Conservation (phyloP, 1,140 invertebrate genomes). For the Pentalonia nigronervosa region DNA sequence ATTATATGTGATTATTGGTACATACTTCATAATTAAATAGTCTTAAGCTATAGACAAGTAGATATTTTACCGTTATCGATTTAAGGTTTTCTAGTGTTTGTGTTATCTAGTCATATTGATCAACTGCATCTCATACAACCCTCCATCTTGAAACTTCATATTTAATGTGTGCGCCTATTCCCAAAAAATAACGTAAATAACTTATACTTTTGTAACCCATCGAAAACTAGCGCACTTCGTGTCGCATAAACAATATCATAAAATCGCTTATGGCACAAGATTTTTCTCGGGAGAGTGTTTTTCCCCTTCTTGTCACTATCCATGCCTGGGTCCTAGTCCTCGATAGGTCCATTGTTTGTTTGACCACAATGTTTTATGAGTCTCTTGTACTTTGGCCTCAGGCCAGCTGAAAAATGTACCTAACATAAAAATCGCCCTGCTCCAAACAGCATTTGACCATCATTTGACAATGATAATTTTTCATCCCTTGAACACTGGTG, state of each 20-base stretch:
- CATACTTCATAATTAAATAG: background rate
- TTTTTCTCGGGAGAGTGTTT: constrained; percentile 24
- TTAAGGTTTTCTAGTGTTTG: background rate
- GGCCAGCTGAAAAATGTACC: constrained; percentile 52
- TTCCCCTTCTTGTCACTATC: background rate
- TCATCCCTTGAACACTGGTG: constrained; percentile 37
- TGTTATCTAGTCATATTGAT: background rate
- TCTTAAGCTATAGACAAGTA: background rate
- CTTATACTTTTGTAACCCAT: background rate
- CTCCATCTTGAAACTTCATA: constrained; percentile 3
- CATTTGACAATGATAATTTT: constrained; percentile 57
- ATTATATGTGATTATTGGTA: background rate
- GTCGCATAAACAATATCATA: constrained; percentile 45
- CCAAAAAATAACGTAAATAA: constrained; percentile 36
- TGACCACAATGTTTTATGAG: constrained; percentile 51
- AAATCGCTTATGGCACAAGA: constrained; percentile 51
- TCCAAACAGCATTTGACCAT: constrained; percentile 18
- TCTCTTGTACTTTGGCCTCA: constrained; percentile 39
- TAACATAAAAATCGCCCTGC: constrained; percentile 54
- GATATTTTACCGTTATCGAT: background rate
- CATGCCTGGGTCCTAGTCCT: background rate
- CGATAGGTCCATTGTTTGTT: constrained; percentile 49
- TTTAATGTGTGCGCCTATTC: constrained; percentile 20
- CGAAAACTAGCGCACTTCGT: constrained; percentile 27
- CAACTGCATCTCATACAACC: background rate